phyloP scores from a whole-genome alignment of 2,888 invertebrate species.

The Lumbricus terrestris region DNA sequence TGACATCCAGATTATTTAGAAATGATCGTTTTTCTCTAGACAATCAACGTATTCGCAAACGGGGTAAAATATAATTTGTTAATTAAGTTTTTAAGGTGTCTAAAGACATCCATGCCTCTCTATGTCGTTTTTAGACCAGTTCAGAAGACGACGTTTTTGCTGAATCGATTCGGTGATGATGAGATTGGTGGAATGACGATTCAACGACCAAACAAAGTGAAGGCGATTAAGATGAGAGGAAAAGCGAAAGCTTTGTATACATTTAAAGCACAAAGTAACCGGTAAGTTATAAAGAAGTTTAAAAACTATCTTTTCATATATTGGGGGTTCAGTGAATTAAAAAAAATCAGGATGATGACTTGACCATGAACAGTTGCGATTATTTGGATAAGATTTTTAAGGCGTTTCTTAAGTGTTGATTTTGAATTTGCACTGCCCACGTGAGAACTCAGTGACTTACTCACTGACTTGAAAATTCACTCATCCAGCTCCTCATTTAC shows the following conservation, averaged over 20 bases:
- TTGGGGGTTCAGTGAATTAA: not conserved
- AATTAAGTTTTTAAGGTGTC: no score
- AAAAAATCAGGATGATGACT: not conserved
- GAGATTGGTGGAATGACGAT: not conserved
- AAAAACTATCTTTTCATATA: no score
- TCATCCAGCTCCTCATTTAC: no score
- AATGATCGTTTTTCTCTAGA: no score
- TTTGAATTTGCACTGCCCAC: not conserved
- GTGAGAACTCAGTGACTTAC: not conserved
- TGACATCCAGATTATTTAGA: no score
- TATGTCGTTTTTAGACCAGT: slow-evolving; percentile 8
- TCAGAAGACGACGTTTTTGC: slow-evolving; percentile 23
- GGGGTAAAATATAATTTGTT: no score
- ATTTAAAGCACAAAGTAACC: slow-evolving; percentile 76
- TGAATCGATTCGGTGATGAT: slow-evolving; percentile 25
- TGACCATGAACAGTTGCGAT: not conserved
- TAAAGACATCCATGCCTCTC: no score
- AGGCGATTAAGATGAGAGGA: slow-evolving; percentile 16
- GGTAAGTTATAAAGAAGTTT: slow-evolving; percentile 57
- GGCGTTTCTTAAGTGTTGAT: not conserved
- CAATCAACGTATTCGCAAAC: no score
- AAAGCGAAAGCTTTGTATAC: slow-evolving; percentile 85
- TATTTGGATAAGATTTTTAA: not conserved
- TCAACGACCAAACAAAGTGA: slow-evolving; percentile 20
- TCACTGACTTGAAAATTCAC: no score